Evolutionary conservation across 2,888 invertebrate genomes (phyloP).

Genomic region (Callyntrura guangdongensis): DNA sequence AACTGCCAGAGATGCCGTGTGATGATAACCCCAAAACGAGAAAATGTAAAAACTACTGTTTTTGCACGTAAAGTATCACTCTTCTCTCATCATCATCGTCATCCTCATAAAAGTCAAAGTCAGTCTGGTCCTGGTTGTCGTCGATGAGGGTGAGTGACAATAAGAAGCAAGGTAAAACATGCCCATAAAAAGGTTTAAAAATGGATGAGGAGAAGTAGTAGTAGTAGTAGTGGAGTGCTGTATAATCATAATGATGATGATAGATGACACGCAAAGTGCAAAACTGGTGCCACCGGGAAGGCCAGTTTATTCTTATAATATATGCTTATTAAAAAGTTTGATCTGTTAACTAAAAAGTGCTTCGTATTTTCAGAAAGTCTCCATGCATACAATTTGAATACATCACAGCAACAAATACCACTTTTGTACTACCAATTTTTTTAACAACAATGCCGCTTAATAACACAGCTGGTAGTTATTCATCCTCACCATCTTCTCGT

Average conservation of each 20-base stretch:
- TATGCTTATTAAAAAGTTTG: background rate
- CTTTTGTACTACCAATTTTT: too few species aligned
- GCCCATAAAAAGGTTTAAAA: background rate
- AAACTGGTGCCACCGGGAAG: slow-evolving; percentile 48
- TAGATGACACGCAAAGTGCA: slow-evolving; percentile 15
- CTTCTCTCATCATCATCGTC: background rate
- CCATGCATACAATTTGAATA: too few species aligned
- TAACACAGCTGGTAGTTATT: background rate
- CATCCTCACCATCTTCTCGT: background rate
- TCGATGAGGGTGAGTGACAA: slow-evolving; percentile 15
- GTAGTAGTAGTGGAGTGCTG: background rate
- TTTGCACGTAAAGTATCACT: background rate
- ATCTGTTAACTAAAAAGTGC: background rate
- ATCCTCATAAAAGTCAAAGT: slow-evolving; percentile 40
- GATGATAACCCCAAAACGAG: background rate
- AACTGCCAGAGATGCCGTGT: background rate
- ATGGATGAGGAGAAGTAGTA: background rate
- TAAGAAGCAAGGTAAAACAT: slow-evolving; percentile 24
- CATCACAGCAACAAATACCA: too few species aligned
- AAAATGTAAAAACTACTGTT: slow-evolving; percentile 1
- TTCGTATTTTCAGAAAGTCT: background rate
- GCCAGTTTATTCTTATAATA: background rate
- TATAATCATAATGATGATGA: slow-evolving; percentile 14
- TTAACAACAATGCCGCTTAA: slow-evolving; percentile 24
- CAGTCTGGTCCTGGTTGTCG: background rate